These are phyloP conservation scores for Morinoia aosen DNA, from an alignment of 2,888 invertebrate genomes.

Conservation along the genomic window DNA sequence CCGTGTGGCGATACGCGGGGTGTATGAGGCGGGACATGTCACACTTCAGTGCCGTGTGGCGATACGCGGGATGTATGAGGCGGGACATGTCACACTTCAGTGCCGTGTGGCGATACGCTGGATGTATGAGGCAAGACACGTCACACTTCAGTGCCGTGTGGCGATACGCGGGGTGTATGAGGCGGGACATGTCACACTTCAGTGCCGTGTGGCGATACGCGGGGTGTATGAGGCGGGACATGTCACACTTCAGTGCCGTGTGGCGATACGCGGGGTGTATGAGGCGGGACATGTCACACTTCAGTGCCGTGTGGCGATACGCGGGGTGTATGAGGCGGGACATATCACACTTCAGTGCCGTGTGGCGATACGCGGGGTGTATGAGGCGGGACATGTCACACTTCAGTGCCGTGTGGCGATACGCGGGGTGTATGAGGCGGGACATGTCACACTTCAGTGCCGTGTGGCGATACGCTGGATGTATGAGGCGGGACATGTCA, in stretches of 20 bases:
- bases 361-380: background rate
- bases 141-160: background rate
- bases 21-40: background rate
- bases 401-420: background rate
- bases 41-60: background rate
- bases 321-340: background rate
- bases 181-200: background rate
- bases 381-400: background rate
- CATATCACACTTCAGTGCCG: background rate
- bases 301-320: background rate
- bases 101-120: background rate
- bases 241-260: background rate
- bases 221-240: background rate
- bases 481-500: background rate
- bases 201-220: background rate
- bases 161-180: background rate
- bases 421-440: background rate
- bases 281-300: background rate
- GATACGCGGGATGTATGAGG: background rate
- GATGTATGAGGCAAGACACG: too few species aligned
- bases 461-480: slow-evolving; percentile 3
- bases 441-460: background rate
- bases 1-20: background rate
- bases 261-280: background rate
- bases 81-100: background rate